Conservation (phyloP, 2,888 invertebrate genomes). For the Allophyes oxyacanthae region DNA sequence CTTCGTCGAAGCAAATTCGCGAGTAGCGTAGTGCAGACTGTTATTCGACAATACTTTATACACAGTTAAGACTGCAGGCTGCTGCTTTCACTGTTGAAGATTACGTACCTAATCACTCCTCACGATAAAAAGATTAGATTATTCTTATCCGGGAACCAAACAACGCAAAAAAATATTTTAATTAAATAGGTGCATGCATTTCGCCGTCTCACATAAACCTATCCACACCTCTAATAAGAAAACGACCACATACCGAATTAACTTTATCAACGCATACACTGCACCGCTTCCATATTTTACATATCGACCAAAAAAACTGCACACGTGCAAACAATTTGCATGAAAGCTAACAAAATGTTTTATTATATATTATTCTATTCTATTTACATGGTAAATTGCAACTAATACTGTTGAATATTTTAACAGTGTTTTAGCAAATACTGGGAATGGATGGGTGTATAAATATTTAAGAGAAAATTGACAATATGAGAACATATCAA, state of each 20-base stretch:
- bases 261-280: conserved; percentile 40
- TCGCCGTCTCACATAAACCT: conserved; percentile 46
- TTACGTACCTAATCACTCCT: too few species aligned
- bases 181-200: too few species aligned
- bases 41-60: too few species aligned
- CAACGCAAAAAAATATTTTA: too few species aligned
- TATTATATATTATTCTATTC: conserved; percentile 27
- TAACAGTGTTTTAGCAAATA: conserved; percentile 16
- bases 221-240: conserved; percentile 59
- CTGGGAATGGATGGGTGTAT: not conserved
- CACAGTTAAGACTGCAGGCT: too few species aligned
- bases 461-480: conserved; percentile 20
- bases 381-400: conserved; percentile 61
- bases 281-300: conserved; percentile 37
- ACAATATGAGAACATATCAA: too few species aligned
- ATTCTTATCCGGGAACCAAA: too few species aligned
- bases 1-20: too few species aligned
- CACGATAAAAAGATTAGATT: too few species aligned
- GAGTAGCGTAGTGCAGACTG: too few species aligned
- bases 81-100: too few species aligned
- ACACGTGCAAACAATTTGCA: conserved; percentile 51
- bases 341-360: conserved; percentile 48
- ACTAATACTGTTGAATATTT: conserved; percentile 49
- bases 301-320: conserved; percentile 41
- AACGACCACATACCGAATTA: conserved; percentile 62